phyloP scores from a whole-genome alignment of 2,888 invertebrate species.

The Seira sanloemensis region DNA sequence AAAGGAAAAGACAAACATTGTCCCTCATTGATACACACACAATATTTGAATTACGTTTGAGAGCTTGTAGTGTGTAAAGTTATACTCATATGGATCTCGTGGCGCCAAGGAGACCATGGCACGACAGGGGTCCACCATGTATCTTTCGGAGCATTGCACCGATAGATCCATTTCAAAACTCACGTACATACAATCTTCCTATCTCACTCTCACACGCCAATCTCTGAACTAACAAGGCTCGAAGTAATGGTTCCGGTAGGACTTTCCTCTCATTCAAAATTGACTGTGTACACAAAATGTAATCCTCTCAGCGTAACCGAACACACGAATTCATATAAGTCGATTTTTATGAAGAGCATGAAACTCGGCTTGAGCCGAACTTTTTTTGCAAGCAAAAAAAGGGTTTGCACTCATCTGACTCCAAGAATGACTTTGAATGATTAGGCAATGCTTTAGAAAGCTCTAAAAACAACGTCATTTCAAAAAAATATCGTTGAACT shows the following conservation, averaged over 20 bases:
- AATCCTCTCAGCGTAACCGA: neutral
- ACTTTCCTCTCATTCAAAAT: neutral
- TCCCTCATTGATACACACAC: neutral
- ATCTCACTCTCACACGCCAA: slow-evolving; percentile 38
- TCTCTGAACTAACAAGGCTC: neutral
- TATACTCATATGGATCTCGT: slow-evolving; percentile 63
- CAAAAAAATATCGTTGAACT: too few species aligned
- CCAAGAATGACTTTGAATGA: too few species aligned
- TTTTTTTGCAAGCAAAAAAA: too few species aligned
- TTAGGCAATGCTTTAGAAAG: too few species aligned
- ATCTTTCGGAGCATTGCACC: slow-evolving; percentile 61
- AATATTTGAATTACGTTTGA: neutral
- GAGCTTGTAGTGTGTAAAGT: slow-evolving; percentile 16
- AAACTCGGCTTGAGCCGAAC: too few species aligned
- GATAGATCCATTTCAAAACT: slow-evolving; percentile 61
- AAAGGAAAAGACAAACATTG: slow-evolving; percentile 13
- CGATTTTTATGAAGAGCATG: too few species aligned
- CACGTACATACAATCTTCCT: slow-evolving; percentile 59
- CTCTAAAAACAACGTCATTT: too few species aligned
- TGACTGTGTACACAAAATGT: neutral
- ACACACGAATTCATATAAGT: too few species aligned
- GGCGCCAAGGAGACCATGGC: slow-evolving; percentile 74
- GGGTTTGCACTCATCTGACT: too few species aligned
- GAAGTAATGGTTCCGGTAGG: neutral
- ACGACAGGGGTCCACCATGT: slow-evolving; percentile 71